Evolutionary conservation across 2,797 vertebrate genomes (phyloP).

Genomic region (Artibeus lituratus): DNA sequence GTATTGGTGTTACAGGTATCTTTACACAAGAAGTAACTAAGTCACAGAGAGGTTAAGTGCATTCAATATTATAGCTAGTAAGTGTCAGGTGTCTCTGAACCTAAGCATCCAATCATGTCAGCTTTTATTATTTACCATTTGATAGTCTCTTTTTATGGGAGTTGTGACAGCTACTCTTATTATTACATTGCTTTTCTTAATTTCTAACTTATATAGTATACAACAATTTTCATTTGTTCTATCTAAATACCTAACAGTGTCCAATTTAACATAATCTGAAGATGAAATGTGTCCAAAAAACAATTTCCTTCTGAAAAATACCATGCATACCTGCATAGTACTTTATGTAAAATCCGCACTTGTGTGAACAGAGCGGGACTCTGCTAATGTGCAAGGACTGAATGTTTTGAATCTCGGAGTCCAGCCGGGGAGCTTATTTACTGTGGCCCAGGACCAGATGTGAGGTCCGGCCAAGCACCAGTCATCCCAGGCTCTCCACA

Average conservation of each 20-base stretch:
- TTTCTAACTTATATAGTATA: not conserved
- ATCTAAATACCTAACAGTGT: not conserved
- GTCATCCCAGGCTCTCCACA: not conserved
- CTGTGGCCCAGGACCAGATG: not conserved
- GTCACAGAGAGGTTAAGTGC: not conserved
- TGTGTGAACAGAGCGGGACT: not conserved
- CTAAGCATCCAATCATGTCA: not conserved
- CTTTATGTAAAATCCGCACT: not conserved
- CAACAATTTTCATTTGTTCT: not conserved
- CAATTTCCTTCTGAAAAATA: not conserved
- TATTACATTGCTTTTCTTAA: not conserved
- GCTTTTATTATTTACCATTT: not conserved
- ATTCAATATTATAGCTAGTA: not conserved
- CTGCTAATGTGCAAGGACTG: not conserved
- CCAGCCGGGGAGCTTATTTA: not conserved
- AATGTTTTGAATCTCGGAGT: not conserved
- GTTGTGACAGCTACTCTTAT: not conserved
- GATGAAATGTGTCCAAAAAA: not conserved
- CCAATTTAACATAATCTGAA: not conserved
- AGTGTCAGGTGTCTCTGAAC: not conserved
- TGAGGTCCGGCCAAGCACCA: not conserved
- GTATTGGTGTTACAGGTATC: not conserved
- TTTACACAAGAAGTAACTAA: not conserved
- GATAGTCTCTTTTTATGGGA: not conserved
- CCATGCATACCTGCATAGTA: not conserved